A percentile compares a stretch with the other conserved stretches of the same genome.
These are phyloP conservation scores for Oasisia sp. DNA, from an alignment of 2,888 invertebrate species.

Conservation along the genomic window DNA sequence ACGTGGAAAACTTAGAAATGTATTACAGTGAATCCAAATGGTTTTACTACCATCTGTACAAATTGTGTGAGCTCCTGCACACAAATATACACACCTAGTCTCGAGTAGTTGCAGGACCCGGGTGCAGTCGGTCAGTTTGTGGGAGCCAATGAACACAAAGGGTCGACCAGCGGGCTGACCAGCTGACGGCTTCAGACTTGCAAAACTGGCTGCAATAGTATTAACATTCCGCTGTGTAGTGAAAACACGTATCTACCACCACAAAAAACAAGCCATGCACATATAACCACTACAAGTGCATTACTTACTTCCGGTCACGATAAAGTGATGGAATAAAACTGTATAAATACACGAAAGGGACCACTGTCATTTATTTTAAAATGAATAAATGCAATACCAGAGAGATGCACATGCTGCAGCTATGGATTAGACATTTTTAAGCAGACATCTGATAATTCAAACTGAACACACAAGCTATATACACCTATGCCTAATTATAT, in stretches of 20 bases:
- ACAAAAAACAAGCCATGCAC: background rate
- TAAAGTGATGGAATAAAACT: background rate
- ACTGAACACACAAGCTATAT: too few species aligned
- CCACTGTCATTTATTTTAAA: background rate
- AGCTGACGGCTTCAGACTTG: background rate
- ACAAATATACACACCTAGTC: constrained; percentile 38
- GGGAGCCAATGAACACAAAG: constrained; percentile 42
- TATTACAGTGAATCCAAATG: background rate
- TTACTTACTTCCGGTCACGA: background rate
- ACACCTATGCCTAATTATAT: too few species aligned
- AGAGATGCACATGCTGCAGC: background rate
- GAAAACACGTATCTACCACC: background rate
- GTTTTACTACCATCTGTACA: background rate
- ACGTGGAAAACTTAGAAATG: background rate
- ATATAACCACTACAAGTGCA: background rate
- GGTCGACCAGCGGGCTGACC: constrained; percentile 20
- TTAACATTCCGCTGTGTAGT: background rate
- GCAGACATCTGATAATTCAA: background rate
- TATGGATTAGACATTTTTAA: too few species aligned
- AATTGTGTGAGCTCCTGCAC: background rate
- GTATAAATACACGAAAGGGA: background rate
- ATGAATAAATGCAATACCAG: background rate
- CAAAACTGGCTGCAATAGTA: background rate
- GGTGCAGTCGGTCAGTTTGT: constrained; percentile 39
- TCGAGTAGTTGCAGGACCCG: constrained; percentile 46